Conservation (phyloP, 2,113 vertebrate species). For the Zootoca vivipara region DNA sequence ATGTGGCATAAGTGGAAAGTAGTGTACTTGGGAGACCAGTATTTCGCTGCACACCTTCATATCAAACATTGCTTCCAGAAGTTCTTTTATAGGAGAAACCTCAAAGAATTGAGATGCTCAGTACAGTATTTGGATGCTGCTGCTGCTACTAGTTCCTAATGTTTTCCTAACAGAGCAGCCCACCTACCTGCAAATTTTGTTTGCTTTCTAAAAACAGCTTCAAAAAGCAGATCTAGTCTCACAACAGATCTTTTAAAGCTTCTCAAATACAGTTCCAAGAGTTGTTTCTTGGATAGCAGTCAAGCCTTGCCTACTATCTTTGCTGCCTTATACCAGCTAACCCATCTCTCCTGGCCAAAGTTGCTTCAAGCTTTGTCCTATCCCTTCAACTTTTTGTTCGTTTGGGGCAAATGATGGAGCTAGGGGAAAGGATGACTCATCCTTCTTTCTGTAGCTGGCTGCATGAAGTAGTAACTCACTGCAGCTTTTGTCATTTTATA, state of each 20-base stretch:
- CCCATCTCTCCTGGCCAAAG: background rate
- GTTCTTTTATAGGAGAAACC: background rate
- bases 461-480: background rate
- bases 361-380: background rate
- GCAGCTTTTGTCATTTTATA: background rate
- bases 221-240: background rate
- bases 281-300: background rate
- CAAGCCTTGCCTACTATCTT: background rate
- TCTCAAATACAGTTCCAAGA: background rate
- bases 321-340: background rate
- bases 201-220: background rate
- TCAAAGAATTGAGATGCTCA: background rate
- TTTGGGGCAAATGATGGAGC: background rate
- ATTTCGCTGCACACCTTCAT: background rate
- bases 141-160: background rate
- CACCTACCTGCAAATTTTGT: background rate
- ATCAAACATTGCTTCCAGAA: background rate
- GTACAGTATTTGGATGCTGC: background rate
- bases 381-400: background rate
- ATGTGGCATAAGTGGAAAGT: background rate
- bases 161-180: too few relatives aligned
- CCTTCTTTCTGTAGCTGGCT: background rate
- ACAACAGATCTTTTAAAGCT: background rate
- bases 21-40: background rate
- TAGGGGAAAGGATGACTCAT: too few relatives aligned